Evolutionary conservation across 1,140 invertebrate species (phyloP).

Genomic region (Polypedilum vanderplanki): DNA sequence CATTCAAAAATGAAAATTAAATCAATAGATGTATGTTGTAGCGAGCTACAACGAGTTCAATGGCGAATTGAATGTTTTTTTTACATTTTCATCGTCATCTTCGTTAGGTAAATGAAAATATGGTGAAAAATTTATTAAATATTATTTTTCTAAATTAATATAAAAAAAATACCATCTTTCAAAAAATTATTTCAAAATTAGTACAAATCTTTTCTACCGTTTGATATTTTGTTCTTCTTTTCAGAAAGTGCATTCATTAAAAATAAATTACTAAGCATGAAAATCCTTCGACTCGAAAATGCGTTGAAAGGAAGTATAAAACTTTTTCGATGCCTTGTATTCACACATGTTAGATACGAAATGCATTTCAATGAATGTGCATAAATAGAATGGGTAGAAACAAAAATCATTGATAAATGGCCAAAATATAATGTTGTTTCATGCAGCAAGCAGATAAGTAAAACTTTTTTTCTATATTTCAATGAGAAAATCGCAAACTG

Average conservation of each 20-base stretch:
- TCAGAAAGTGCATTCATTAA: too few relatives aligned
- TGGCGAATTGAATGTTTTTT: not conserved
- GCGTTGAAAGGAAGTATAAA: not conserved
- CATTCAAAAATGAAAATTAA: slow-evolving; percentile 22
- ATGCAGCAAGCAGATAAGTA: not conserved
- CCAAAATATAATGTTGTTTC: not conserved
- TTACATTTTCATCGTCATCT: not conserved
- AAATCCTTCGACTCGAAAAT: not conserved
- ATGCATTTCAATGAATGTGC: not conserved
- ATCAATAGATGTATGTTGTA: slow-evolving; percentile 18
- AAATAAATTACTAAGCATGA: too few relatives aligned
- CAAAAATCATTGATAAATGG: not conserved
- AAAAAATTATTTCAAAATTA: too few relatives aligned
- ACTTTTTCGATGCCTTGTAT: not conserved
- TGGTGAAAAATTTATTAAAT: too few relatives aligned
- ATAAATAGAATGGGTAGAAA: not conserved
- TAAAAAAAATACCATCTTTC: too few relatives aligned
- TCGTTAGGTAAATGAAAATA: not conserved
- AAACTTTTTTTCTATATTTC: not conserved
- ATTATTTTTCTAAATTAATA: too few relatives aligned
- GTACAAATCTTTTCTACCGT: too few relatives aligned
- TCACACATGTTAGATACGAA: not conserved
- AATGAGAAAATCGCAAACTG: slow-evolving; percentile 20
- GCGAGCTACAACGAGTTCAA: not conserved
- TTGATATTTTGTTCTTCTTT: too few relatives aligned